Percentiles rank a stretch among this genome's conserved stretches.
phyloP scores from a whole-genome alignment of 92 coral and sea anemone species.

The Epizoanthus rinbou region DNA sequence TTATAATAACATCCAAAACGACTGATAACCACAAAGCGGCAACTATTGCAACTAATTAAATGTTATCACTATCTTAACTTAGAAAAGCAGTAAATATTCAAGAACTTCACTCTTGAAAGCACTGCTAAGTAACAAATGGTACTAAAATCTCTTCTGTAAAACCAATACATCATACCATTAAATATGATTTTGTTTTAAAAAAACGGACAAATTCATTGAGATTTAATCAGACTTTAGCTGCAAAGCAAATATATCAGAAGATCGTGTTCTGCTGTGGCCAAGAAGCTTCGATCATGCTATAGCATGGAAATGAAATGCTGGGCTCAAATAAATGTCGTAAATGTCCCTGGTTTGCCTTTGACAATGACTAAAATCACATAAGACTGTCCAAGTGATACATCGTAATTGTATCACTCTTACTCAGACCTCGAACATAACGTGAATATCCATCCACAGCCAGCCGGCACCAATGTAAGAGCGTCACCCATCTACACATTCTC shows the following conservation, averaged over 20 bases:
- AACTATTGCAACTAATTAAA: background rate
- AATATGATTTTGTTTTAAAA: background rate
- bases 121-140: background rate
- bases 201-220: background rate
- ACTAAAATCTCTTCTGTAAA: background rate
- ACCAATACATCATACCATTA: background rate
- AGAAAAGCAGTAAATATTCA: background rate
- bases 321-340: conserved; percentile 5
- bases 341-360: background rate
- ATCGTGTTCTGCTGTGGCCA: background rate
- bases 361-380: background rate
- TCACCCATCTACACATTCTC: conserved; percentile 28
- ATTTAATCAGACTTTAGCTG: background rate
- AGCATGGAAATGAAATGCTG: conserved; percentile 11
- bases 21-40: background rate
- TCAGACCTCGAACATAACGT: background rate
- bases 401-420: background rate
- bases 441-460: background rate
- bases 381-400: background rate
- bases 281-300: background rate
- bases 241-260: background rate
- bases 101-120: background rate
- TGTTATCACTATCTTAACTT: background rate
- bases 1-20: too few species aligned
- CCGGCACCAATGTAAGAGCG: background rate